A percentile compares a stretch with the other conserved stretches of the same genome.
phyloP scores from a whole-genome alignment of 2,888 invertebrate species.

The Pterostichus madidus region DNA sequence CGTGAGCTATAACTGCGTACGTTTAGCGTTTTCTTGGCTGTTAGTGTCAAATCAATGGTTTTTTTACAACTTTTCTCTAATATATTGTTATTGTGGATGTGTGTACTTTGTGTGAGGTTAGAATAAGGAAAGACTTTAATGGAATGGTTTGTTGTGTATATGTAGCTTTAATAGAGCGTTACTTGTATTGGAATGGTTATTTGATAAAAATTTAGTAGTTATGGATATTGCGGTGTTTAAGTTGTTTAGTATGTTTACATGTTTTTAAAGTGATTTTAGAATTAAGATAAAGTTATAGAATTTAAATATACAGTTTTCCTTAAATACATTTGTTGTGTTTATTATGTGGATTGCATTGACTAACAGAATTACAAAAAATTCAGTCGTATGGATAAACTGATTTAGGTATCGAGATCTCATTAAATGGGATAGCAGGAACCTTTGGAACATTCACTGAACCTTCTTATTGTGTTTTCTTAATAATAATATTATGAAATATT shows the following conservation, averaged over 20 bases:
- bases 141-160: neutral
- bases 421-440: too few relatives aligned
- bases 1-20: slow-evolving; percentile 52
- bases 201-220: slow-evolving; percentile 26
- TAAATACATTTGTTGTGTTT: too few relatives aligned
- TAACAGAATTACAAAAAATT: too few relatives aligned
- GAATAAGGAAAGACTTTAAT: slow-evolving; percentile 42
- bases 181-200: slow-evolving; percentile 6
- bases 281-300: too few relatives aligned
- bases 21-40: slow-evolving; percentile 1
- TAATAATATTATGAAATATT: too few relatives aligned
- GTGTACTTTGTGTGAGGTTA: slow-evolving; percentile 1
- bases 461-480: too few relatives aligned
- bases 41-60: slow-evolving; percentile 35
- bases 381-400: too few relatives aligned
- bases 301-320: too few relatives aligned
- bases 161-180: slow-evolving; percentile 45
- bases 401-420: too few relatives aligned
- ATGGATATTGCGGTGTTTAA: slow-evolving; percentile 5
- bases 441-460: too few relatives aligned
- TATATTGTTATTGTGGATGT: slow-evolving; percentile 24
- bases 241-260: slow-evolving; percentile 22
- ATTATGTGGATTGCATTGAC: too few relatives aligned
- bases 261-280: neutral
- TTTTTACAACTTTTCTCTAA: slow-evolving; percentile 16